A percentile compares a stretch with the other conserved stretches of the same genome.
These are phyloP conservation scores for Coptodon bakossiorum DNA, from an alignment of 2,113 vertebrate species.

Conservation along the genomic window DNA sequence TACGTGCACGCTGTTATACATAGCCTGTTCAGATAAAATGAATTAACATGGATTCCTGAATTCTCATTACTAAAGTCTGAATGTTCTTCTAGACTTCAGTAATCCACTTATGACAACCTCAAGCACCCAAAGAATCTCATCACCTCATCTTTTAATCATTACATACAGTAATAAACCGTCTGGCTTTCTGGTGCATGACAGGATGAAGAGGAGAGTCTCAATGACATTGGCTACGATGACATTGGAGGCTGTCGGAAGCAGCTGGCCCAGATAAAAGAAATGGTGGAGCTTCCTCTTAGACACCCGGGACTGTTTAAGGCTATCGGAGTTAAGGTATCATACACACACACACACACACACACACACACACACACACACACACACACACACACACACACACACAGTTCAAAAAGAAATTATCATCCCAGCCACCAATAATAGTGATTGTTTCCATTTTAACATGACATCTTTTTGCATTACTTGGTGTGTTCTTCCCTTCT, in stretches of 20 bases:
- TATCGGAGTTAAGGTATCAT: constrained; percentile 88
- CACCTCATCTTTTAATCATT: background rate
- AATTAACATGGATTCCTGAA: background rate
- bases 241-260: constrained; percentile 94
- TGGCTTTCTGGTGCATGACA: constrained; percentile 18
- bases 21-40: background rate
- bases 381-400: background rate
- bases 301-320: constrained; percentile 94
- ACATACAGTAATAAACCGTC: background rate
- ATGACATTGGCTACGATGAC: constrained; percentile 94
- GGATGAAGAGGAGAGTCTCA: constrained; percentile 93
- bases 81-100: background rate
- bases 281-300: constrained; percentile 93
- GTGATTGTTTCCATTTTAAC: background rate
- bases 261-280: constrained; percentile 92
- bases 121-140: background rate
- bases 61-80: background rate
- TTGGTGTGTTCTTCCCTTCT: background rate
- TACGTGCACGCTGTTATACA: background rate
- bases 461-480: background rate
- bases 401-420: background rate
- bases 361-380: rapidly evolving
- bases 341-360: background rate
- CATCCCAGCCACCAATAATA: background rate
- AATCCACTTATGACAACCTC: background rate